Percentiles rank a stretch among this genome's conserved stretches.
Evolutionary conservation across 2,113 vertebrate genomes (phyloP).

Genomic region (Danionella cerebrum): DNA sequence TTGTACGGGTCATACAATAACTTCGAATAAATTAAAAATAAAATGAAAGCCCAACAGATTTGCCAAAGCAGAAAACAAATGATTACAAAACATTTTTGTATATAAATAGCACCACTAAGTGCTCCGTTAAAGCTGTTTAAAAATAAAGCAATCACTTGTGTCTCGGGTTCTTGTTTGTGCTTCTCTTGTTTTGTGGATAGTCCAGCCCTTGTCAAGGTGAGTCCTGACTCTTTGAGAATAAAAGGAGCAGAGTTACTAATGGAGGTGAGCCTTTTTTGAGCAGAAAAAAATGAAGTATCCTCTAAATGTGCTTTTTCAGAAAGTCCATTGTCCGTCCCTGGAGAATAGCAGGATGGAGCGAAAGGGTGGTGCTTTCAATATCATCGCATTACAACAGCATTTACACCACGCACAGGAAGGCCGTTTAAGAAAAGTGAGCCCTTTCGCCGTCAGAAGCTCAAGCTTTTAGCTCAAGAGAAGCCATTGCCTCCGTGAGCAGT

Average conservation of each 20-base stretch:
- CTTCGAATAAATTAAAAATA: too few relatives aligned
- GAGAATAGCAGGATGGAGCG: slow-evolving; percentile 32
- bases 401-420: slow-evolving; percentile 50
- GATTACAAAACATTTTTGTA: too few relatives aligned
- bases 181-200: background rate
- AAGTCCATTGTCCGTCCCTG: slow-evolving; percentile 39
- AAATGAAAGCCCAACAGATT: too few relatives aligned
- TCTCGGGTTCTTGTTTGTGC: background rate
- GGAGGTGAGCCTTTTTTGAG: slow-evolving; percentile 39
- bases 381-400: slow-evolving; percentile 52
- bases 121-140: slow-evolving; percentile 40
- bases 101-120: slow-evolving; percentile 41
- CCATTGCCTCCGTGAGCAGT: slow-evolving; percentile 45
- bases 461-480: slow-evolving; percentile 62
- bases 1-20: too few relatives aligned
- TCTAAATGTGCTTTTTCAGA: slow-evolving; percentile 40
- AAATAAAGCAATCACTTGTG: slow-evolving; percentile 34
- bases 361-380: slow-evolving; percentile 49
- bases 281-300: slow-evolving; percentile 23
- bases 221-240: slow-evolving; percentile 9
- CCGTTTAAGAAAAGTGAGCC: slow-evolving; percentile 57
- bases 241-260: slow-evolving; percentile 45
- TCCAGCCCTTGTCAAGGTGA: slow-evolving; percentile 27
- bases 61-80: too few relatives aligned
- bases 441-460: slow-evolving; percentile 46